Evolutionary conservation across 2,113 vertebrate genomes (phyloP), one percentile per base, ranked within the genome.

Genomic region (Tragelaphus buxtoni): DNA sequence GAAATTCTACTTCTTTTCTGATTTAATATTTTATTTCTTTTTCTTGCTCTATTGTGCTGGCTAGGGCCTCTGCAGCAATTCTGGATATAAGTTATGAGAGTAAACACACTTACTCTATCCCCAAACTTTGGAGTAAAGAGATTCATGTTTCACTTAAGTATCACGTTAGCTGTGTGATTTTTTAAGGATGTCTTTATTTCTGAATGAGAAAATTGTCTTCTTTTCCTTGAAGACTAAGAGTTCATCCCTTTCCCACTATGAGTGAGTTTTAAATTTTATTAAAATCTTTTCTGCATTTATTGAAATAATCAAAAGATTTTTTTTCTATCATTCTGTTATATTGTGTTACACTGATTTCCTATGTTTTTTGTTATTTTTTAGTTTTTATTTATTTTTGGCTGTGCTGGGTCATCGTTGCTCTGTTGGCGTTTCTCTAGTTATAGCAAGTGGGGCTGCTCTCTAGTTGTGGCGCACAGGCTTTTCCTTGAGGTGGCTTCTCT

Each of bases 1-100:
- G 32, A 87, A 24, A 12, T 51, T 94, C n/a, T 72, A 28, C 28
- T 92, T 89, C 3, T 89, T 91, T 77, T 86, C 35, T 86, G 26
- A 91, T 61, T 63, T 61, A 96, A 95, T 2, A 77, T 83, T 86
- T 93, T 79, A 9, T 79, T 92, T 81, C 3, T 76, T 95, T 91
- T 95, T 87, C 45, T 96, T 94, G 45, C 47, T 63, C 90, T 94
- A 58, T 84, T 92, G 32, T 14, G 45, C 63, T 63, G 22, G 20
- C 60, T 86, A 86, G 47, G 10, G 58, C 26, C 39, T 87, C 20
- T 87, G 7, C 12, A 65, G 51, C 74, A 87, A 83, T 80, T 90
- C 30, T 84, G n/a, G 81, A 88, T 85, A 42, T 18, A 88, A n/a
- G 4, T 81, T 11, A 4, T 85, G 7, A 49, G 14, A 51, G n/a